These are phyloP conservation scores for Vespertilio murinus DNA, from an alignment of 2,797 vertebrate genomes.

Conservation along the genomic window DNA sequence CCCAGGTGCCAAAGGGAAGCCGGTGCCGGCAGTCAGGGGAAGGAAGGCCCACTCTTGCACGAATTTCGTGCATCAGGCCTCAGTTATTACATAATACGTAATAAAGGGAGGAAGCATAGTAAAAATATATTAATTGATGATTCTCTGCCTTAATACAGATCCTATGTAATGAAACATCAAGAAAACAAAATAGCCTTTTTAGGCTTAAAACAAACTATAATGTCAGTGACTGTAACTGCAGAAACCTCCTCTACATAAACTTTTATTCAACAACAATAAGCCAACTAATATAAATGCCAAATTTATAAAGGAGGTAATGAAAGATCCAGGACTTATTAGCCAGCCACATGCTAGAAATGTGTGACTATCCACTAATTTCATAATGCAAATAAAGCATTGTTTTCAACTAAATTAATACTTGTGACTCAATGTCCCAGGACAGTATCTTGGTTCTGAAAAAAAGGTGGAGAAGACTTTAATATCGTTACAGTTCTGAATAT, in stretches of 20 bases:
- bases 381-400: slow-evolving; percentile 37
- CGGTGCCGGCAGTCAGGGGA: no score
- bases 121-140: neutral
- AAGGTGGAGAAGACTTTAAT: neutral
- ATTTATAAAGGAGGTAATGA: neutral
- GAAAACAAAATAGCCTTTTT: neutral
- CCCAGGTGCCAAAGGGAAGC: no score
- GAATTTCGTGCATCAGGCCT: no score
- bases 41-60: no score
- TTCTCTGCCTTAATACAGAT: neutral
- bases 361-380: neutral
- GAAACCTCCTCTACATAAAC: neutral
- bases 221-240: neutral
- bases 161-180: neutral
- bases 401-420: slow-evolving; percentile 29
- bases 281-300: neutral
- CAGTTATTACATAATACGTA: neutral
- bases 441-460: neutral
- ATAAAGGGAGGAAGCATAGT: neutral
- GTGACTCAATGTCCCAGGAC: neutral
- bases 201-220: slow-evolving; percentile 4
- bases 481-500: neutral
- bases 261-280: slow-evolving; percentile 24
- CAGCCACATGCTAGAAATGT: neutral
- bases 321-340: neutral